Evolutionary conservation across 2,113 vertebrate species (phyloP), one percentile per base, ranked within the genome.

Genomic region (Varanus salvator): DNA sequence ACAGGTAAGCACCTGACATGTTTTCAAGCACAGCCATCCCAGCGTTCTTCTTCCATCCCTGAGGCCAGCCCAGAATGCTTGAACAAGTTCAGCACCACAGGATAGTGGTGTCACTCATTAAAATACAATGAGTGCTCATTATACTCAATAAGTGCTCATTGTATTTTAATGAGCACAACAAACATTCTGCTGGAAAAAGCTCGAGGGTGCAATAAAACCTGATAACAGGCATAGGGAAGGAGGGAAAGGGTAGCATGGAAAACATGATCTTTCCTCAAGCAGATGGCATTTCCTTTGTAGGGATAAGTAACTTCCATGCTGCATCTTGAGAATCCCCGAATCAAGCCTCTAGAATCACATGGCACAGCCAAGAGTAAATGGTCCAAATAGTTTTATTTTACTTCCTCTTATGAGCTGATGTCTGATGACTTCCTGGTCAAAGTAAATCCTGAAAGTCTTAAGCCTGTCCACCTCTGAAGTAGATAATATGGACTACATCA

Each of bases 71-170:
- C 64, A 93, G 85, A 50, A 84, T 84, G 44, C 38, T 1, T 84
- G 25, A 44, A 82, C 82, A n/a, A 82, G 78, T 88, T 82, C 4
- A 88, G 27, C 68, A 57, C 66, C 50, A 82, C 89, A 93, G 54
- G 25, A 64, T 87, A 88, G 91, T 91, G 93, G 82, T 90, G 80
- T 71, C 23, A 85, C 92, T 95, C 92, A 92, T 94, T 95, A 95
- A 93, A 93, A 95, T 60, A 89, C 85, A 80, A 74, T 84, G 95
- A 92, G 87, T 69, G 89, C 85, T 94, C 92, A 91, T 12, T 92
- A 92, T 88, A 86, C 80, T 52, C 94, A 93, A 95, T 91, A 87
- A 94, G 89, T 77, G 2, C 86, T 95, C 95, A 90, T 92, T 92
- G 94, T 91, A 93, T 89, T 95, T 95, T 88, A 25, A 64, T 91